Percentiles rank a stretch among this genome's conserved stretches.
These are phyloP conservation scores for Mylabris phalerata DNA, from an alignment of 1,140 invertebrate species.

Conservation along the genomic window DNA sequence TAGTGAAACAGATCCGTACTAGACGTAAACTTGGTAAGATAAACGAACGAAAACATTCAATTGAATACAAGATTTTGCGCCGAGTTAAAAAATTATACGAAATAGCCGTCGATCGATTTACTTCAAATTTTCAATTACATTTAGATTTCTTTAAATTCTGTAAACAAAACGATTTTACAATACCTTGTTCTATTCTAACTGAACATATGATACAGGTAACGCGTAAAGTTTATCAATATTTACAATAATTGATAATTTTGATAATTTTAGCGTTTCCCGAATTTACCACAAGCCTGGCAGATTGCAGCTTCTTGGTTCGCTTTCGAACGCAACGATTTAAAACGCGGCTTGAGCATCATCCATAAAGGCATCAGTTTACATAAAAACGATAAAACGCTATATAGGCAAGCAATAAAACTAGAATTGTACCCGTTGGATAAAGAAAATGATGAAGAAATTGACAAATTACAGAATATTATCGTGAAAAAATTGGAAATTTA, in stretches of 20 bases:
- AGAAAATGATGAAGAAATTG: not conserved
- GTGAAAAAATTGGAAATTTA: conserved; percentile 8
- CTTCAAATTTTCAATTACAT: conserved; percentile 22
- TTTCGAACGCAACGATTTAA: conserved; percentile 13
- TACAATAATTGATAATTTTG: not conserved
- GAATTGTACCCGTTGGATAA: conserved; percentile 2
- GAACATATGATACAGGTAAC: conserved; percentile 30
- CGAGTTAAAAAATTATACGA: conserved; percentile 29
- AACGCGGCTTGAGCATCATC: conserved; percentile 5
- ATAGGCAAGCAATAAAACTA: conserved; percentile 20
- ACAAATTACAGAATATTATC: not conserved
- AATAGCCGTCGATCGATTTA: conserved; percentile 25
- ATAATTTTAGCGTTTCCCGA: conserved; percentile 15
- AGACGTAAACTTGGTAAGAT: conserved; percentile 21
- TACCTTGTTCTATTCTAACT: conserved; percentile 18
- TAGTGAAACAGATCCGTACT: conserved; percentile 23
- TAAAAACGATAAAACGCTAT: conserved; percentile 20
- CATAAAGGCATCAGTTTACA: conserved; percentile 16
- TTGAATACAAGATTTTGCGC: conserved; percentile 29
- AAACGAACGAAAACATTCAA: conserved; percentile 20
- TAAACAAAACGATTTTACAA: conserved; percentile 20
- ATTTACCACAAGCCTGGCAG: conserved; percentile 23
- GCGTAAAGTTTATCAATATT: not conserved
- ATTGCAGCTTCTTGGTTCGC: conserved; percentile 20
- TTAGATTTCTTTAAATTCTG: conserved; percentile 30